Evolutionary conservation across 2,888 invertebrate genomes (phyloP).

Genomic region (Gisinianus flammeolus): DNA sequence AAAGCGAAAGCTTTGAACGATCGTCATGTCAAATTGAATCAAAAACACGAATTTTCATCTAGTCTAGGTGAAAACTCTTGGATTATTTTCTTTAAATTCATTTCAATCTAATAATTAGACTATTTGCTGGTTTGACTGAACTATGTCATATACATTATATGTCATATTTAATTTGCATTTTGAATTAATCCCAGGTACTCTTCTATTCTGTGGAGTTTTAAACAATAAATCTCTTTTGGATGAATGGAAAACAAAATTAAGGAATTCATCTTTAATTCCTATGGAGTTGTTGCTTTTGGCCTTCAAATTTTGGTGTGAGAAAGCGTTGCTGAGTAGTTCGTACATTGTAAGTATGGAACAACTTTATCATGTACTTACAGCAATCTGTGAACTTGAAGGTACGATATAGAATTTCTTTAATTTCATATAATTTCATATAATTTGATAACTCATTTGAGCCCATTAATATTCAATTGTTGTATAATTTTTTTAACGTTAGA

Average conservation of each 20-base stretch:
- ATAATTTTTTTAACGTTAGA: slow-evolving; percentile 11
- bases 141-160: no score
- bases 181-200: slow-evolving; percentile 30
- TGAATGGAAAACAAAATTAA: slow-evolving; percentile 50
- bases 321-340: slow-evolving; percentile 48
- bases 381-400: slow-evolving; percentile 68
- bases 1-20: slow-evolving; percentile 45
- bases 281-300: slow-evolving; percentile 45
- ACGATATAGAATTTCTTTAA: no score
- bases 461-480: no score
- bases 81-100: background rate
- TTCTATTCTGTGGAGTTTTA: slow-evolving; percentile 52
- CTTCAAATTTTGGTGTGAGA: slow-evolving; percentile 55
- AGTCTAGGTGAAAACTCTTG: slow-evolving; percentile 26
- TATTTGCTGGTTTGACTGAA: background rate
- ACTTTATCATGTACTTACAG: slow-evolving; percentile 58
- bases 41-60: slow-evolving; percentile 43
- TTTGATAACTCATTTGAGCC: background rate
- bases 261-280: slow-evolving; percentile 47
- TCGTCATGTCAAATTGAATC: slow-evolving; percentile 41
- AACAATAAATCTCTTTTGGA: slow-evolving; percentile 49
- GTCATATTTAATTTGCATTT: no score
- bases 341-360: slow-evolving; percentile 51
- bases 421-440: no score
- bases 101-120: background rate